Conservation (phyloP, 2,888 invertebrate species). For the Lydus trimaculatus region DNA sequence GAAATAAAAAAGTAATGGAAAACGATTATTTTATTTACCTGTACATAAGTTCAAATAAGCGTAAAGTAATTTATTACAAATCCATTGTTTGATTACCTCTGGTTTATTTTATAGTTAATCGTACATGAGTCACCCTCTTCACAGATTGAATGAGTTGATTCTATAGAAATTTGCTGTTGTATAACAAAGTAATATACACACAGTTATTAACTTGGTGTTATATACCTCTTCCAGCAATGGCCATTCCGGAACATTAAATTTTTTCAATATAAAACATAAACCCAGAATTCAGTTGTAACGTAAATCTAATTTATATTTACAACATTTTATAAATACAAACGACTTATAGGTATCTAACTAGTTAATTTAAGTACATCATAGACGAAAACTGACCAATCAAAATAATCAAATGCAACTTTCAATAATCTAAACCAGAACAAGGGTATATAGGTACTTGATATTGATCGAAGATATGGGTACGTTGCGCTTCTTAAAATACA, state of each 20-base stretch:
- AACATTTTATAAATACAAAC: not conserved
- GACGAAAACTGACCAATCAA: too few species aligned
- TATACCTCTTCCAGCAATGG: constrained; percentile 32
- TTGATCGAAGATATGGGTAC: not conserved
- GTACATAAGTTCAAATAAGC: constrained; percentile 12
- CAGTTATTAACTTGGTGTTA: constrained; percentile 39
- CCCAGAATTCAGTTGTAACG: constrained; percentile 2
- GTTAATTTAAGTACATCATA: too few species aligned
- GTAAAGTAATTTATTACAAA: constrained; percentile 17
- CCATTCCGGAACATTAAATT: constrained; percentile 47
- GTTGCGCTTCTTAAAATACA: too few species aligned
- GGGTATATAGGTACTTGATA: too few species aligned
- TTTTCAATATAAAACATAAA: constrained; percentile 17
- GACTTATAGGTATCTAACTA: not conserved
- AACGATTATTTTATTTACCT: constrained; percentile 16
- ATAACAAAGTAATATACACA: constrained; percentile 36
- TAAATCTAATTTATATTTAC: not conserved
- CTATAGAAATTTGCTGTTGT: constrained; percentile 31
- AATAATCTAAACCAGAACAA: too few species aligned
- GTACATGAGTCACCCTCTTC: constrained; percentile 41
- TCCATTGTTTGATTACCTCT: constrained; percentile 19
- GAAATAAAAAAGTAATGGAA: constrained; percentile 33
- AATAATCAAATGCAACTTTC: too few species aligned
- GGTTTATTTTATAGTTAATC: constrained; percentile 30
- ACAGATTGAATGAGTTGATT: constrained; percentile 34